Percentiles rank a stretch among this genome's conserved stretches.
Evolutionary conservation across 2,888 invertebrate species (phyloP).

Genomic region (Amphipyra berbera): DNA sequence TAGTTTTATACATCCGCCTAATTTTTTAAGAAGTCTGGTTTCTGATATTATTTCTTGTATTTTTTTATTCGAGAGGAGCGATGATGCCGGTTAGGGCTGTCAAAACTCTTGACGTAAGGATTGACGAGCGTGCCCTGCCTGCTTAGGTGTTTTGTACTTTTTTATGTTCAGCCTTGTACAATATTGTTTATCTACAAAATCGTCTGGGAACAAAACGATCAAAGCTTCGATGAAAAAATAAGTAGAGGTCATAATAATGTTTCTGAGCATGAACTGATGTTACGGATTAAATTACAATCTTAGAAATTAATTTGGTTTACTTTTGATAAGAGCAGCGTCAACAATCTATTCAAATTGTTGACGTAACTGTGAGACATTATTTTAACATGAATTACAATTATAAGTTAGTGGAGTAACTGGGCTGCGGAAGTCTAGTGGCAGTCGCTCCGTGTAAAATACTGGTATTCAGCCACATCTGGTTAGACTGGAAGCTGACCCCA

Average conservation of each 20-base stretch:
- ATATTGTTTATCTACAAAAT: conserved; percentile 76
- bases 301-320: conserved; percentile 8
- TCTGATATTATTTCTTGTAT: conserved; percentile 73
- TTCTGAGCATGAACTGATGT: conserved; percentile 20
- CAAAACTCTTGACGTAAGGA: conserved; percentile 87
- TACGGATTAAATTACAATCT: conserved; percentile 29
- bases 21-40: conserved; percentile 58
- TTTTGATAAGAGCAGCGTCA: conserved; percentile 11
- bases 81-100: conserved; percentile 88
- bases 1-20: conserved; percentile 53
- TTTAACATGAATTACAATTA: no score
- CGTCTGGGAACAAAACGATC: conserved; percentile 64
- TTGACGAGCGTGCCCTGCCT: conserved; percentile 85
- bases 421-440: no score
- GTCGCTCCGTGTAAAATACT: no score
- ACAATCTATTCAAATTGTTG: conserved; percentile 1
- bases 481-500: no score
- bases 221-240: conserved; percentile 51
- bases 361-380: no score
- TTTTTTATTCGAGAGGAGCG: conserved; percentile 71
- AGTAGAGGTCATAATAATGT: conserved; percentile 45
- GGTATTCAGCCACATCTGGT: no score
- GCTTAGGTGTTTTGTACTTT: conserved; percentile 79
- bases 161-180: conserved; percentile 79
- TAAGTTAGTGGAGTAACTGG: no score